phyloP scores from a whole-genome alignment of 2,113 vertebrate genomes.

The Ctenomys sociabilis region DNA sequence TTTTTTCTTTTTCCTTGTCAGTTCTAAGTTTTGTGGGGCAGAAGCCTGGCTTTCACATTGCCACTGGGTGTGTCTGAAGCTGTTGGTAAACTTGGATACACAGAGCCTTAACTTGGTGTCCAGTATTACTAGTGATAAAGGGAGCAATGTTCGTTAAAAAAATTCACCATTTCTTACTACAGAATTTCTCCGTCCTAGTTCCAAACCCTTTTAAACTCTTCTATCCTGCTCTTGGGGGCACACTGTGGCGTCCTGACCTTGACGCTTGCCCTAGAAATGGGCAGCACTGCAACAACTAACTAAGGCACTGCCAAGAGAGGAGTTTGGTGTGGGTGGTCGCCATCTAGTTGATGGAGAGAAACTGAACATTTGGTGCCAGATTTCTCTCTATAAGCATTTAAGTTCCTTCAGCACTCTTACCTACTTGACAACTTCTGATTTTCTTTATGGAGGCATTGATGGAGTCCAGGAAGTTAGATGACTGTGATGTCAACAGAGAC shows the following conservation, averaged over 20 bases:
- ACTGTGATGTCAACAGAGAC: not conserved
- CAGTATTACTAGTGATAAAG: not conserved
- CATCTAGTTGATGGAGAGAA: not conserved
- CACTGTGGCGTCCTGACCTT: not conserved
- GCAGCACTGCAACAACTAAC: not conserved
- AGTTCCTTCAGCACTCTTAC: not conserved
- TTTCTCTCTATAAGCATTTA: not conserved
- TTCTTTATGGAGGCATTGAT: not conserved
- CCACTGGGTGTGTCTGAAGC: not conserved
- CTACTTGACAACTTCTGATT: not conserved
- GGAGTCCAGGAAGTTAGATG: not conserved
- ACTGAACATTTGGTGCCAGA: not conserved
- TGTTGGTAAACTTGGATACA: not conserved
- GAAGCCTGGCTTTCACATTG: not conserved
- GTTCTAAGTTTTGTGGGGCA: not conserved
- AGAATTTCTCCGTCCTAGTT: not conserved
- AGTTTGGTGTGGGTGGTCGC: not conserved
- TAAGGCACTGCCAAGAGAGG: not conserved
- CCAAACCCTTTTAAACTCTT: not conserved
- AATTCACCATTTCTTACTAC: not conserved
- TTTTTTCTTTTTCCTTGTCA: not conserved
- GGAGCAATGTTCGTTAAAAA: not conserved
- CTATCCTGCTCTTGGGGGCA: not conserved
- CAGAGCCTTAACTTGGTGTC: not conserved
- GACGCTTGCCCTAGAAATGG: not conserved